These are phyloP conservation scores for Patella pellucida DNA, from an alignment of 2,888 invertebrate species.

Conservation along the genomic window DNA sequence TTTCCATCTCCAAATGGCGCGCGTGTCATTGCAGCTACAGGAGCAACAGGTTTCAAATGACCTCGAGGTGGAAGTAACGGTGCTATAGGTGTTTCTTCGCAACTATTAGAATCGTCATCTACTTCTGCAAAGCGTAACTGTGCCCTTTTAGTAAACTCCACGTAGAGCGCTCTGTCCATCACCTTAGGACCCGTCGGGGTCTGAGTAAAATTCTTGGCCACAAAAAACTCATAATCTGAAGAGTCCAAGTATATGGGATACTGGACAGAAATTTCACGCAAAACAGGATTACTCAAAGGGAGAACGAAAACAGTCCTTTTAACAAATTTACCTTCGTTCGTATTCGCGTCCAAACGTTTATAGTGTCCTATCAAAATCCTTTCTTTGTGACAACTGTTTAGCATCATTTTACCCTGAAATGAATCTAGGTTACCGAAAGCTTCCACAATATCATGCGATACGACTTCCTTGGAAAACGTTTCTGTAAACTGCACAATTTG, in stretches of 20 bases:
- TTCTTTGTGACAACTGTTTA: slow-evolving; percentile 1
- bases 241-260: slow-evolving; percentile 17
- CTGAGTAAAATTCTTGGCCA: slow-evolving; percentile 14
- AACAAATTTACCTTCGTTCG: background rate
- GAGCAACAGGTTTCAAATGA: background rate
- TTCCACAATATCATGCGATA: slow-evolving; percentile 19
- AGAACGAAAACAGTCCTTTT: slow-evolving; percentile 18
- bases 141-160: slow-evolving; percentile 13
- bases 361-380: slow-evolving; percentile 21
- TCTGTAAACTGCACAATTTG: slow-evolving; percentile 21
- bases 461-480: slow-evolving; percentile 7
- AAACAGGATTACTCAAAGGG: slow-evolving; percentile 17
- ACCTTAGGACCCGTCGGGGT: background rate
- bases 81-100: background rate
- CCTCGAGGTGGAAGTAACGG: background rate
- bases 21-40: background rate
- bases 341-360: slow-evolving; percentile 4
- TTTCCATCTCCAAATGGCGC: too few relatives aligned
- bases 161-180: slow-evolving; percentile 16
- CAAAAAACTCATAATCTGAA: slow-evolving; percentile 20
- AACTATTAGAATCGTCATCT: background rate
- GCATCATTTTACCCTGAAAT: slow-evolving; percentile 15
- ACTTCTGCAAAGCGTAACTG: slow-evolving; percentile 7
- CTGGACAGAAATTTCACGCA: slow-evolving; percentile 14
- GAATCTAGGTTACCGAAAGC: slow-evolving; percentile 15